Evolutionary conservation across 1,140 invertebrate species (phyloP).

Genomic region (Andrena cerasifolii): DNA sequence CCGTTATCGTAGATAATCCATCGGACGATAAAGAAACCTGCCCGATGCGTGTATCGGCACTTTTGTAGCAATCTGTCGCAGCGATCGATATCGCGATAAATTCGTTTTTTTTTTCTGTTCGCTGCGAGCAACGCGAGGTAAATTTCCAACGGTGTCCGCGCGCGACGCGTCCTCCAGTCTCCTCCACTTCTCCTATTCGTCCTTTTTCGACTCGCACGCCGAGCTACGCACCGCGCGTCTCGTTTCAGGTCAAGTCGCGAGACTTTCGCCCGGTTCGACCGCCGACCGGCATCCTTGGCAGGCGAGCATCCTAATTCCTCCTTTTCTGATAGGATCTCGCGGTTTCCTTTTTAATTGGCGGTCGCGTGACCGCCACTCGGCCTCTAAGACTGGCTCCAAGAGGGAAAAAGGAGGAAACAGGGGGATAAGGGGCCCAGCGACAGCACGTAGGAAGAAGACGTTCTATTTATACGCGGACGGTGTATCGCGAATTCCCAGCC

Average conservation of each 20-base stretch:
- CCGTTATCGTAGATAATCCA: slow-evolving; percentile 37
- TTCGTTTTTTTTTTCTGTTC: background rate
- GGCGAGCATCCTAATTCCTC: background rate
- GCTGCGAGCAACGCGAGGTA: background rate
- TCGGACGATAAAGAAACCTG: slow-evolving; percentile 5
- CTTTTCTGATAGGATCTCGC: background rate
- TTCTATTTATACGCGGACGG: slow-evolving; percentile 57
- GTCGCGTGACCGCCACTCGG: background rate
- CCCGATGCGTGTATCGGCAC: background rate
- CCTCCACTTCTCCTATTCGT: background rate
- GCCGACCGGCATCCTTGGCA: background rate
- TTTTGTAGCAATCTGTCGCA: background rate
- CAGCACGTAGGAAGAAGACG: slow-evolving; percentile 27
- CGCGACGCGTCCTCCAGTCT: no score
- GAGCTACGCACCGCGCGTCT: no score
- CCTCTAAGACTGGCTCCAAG: background rate
- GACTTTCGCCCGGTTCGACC: background rate
- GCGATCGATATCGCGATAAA: background rate
- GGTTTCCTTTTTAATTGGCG: slow-evolving; percentile 9
- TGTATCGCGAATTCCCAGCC: slow-evolving; percentile 44
- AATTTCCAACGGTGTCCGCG: background rate
- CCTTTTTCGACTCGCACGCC: no score
- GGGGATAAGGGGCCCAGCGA: background rate
- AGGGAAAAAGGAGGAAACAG: no score
- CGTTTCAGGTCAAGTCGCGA: background rate